These are phyloP conservation scores for Apodemus sylvaticus DNA, from an alignment of 2,113 vertebrate species.

Conservation along the genomic window DNA sequence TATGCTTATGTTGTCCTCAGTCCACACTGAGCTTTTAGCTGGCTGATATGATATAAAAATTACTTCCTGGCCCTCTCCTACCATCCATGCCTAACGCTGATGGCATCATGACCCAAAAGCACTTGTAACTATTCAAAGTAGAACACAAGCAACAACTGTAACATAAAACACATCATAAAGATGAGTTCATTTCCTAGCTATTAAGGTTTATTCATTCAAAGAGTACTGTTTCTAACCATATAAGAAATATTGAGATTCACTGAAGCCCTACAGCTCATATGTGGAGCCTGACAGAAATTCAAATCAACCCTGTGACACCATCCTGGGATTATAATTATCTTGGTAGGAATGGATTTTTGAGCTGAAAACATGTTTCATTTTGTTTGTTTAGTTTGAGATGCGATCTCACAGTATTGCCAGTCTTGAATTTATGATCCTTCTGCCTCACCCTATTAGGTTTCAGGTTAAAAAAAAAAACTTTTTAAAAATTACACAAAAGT, in stretches of 20 bases:
- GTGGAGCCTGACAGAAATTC: neutral
- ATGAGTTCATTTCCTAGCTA: neutral
- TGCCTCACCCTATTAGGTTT: neutral
- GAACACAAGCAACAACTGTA: neutral
- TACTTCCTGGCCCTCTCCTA: neutral
- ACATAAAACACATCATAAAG: neutral
- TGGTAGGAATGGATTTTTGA: neutral
- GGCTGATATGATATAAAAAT: neutral
- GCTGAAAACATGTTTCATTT: neutral
- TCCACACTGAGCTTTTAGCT: neutral
- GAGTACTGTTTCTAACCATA: neutral
- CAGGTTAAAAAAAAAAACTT: neutral
- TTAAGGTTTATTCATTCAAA: neutral
- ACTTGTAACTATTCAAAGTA: neutral
- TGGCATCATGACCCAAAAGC: neutral
- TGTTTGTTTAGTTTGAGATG: neutral
- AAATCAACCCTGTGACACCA: neutral
- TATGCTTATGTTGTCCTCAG: neutral
- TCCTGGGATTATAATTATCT: neutral
- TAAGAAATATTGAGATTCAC: neutral
- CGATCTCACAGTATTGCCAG: neutral
- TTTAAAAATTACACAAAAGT: constrained; percentile 11
- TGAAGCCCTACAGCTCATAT: neutral
- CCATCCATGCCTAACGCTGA: neutral
- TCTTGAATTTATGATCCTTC: neutral